A percentile compares a stretch with the other conserved stretches of the same genome.
phyloP scores from a whole-genome alignment of 2,113 vertebrate genomes.

The Microtus ochrogaster region DNA sequence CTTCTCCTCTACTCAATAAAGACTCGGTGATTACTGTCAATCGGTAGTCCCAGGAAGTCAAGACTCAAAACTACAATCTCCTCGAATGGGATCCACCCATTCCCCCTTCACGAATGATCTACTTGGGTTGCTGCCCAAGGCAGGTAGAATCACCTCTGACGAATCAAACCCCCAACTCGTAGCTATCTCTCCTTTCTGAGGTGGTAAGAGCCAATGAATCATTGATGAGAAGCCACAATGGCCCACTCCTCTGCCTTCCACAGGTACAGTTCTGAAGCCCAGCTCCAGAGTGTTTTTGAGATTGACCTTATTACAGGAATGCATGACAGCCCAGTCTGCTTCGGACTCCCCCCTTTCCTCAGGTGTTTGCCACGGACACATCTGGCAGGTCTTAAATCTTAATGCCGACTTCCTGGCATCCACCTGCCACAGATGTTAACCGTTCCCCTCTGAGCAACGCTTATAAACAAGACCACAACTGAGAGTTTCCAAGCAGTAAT shows the following conservation, averaged over 20 bases:
- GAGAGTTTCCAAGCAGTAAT: not conserved
- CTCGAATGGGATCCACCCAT: not conserved
- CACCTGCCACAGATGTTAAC: not conserved
- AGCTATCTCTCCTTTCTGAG: not conserved
- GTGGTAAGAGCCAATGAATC: not conserved
- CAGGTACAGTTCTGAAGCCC: not conserved
- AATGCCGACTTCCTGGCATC: not conserved
- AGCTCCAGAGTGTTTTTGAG: not conserved
- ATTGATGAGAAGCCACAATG: not conserved
- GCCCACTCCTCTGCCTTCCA: not conserved
- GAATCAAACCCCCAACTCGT: not conserved
- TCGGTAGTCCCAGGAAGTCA: not conserved
- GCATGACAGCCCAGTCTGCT: not conserved
- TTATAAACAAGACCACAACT: not conserved
- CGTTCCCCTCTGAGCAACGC: not conserved
- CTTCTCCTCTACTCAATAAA: constrained; percentile 30
- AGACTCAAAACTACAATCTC: not conserved
- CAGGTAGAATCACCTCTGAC: not conserved
- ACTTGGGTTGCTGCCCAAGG: not conserved
- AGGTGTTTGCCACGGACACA: not conserved
- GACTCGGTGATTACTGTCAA: not conserved
- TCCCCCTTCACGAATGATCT: not conserved
- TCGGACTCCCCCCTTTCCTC: not conserved
- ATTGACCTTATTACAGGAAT: not conserved
- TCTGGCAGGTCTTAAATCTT: not conserved